Evolutionary conservation across 1,140 invertebrate genomes (phyloP).

Genomic region (Phocides pigmalion): DNA sequence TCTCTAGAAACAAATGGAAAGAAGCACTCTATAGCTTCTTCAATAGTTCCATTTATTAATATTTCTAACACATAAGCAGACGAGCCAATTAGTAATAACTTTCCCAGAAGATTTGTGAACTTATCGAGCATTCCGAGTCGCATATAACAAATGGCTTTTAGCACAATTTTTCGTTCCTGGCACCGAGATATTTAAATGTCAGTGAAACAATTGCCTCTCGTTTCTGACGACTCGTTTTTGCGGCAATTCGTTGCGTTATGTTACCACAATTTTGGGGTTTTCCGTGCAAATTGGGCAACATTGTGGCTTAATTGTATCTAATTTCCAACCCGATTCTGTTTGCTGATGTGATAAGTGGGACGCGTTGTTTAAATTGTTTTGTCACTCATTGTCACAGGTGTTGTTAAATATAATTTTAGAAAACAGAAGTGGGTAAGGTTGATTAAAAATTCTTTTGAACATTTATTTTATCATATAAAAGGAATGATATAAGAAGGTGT

Average conservation of each 20-base stretch:
- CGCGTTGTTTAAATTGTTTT: background rate
- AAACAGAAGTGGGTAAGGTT: too few species aligned
- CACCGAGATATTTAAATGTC: constrained; percentile 1
- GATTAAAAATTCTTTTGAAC: too few species aligned
- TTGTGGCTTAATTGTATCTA: constrained; percentile 27
- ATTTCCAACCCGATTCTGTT: constrained; percentile 13
- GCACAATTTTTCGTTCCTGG: background rate
- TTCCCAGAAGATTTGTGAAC: too few species aligned
- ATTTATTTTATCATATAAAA: too few species aligned
- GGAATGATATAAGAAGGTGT: too few species aligned
- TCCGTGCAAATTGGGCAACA: constrained; percentile 18
- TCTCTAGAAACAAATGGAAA: too few species aligned
- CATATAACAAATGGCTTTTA: background rate
- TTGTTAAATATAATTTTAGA: too few species aligned
- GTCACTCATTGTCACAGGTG: background rate
- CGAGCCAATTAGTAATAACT: too few species aligned
- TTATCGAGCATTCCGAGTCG: background rate
- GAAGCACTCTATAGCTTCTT: too few species aligned
- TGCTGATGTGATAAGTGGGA: constrained; percentile 11
- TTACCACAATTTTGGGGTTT: constrained; percentile 8
- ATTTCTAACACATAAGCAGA: too few species aligned
- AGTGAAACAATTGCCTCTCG: constrained; percentile 1
- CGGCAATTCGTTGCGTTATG: constrained; percentile 12
- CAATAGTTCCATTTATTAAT: too few species aligned
- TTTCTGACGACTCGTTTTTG: constrained; percentile 14